Base-by-base conservation (phyloP, 1,140 invertebrate genomes). In the Cataglyphis hispanica region DNA sequence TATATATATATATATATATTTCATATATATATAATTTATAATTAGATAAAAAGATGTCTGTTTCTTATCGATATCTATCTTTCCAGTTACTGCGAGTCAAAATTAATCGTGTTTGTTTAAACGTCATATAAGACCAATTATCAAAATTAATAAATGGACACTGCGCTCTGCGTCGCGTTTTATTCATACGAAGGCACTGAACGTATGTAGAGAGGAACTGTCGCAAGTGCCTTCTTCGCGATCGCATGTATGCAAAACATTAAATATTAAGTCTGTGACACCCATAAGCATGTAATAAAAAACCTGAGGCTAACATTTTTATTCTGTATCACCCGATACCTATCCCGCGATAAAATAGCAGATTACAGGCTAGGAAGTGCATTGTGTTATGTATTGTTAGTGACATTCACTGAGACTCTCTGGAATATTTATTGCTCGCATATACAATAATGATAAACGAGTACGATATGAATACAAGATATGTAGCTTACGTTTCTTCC, bases 201-300 rank as follows among this genome's bases (percentile, higher is more conserved):
- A 1, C 11, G 19, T 67, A 43, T 7, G 25, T 31, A 43, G 3
- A 37, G 25, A 60, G 16, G 16, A 37, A 70, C 19, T 72, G 60
- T 8, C 37, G 7, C 19, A 31, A 60, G 43, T 60, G 56, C 1
- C 78, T 31, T 46, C 22, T 25, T 83, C 37, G 66, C 13, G 25
- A 34, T 50, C 16, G 4, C 27, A 56, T 31, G 16, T 58, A 50
- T 66, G 75, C 46, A 86, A 81, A 86, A 74, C 58, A 81, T 87
- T 87, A 86, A 69, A 74, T 87, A 87, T 86, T 86, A 67, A 87
- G 46, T 74, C 11, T n/a, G 16, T 74, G 11, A 67, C 3, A 58
- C 34, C 27, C 50, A 34, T 16, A 27, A 16, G 66, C 25, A 43
- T 31, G 34, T 60, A 7, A 83, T 72, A 72, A 70, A 66, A 25